Conservation (phyloP, 2,113 vertebrate species). For the Galbula dea region DNA sequence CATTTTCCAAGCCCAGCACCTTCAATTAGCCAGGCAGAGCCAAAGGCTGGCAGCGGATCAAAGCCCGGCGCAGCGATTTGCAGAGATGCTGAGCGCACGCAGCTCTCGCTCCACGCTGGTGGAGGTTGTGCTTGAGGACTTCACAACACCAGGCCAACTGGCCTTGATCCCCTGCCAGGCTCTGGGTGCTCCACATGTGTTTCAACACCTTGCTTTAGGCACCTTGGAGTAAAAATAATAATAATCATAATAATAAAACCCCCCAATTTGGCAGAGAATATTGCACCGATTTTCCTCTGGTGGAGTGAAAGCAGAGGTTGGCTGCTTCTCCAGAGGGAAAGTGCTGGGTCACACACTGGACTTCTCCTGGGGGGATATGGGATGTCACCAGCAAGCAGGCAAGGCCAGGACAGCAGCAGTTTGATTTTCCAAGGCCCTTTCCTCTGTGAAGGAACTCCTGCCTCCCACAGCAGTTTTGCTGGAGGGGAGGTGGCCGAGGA, state of each 20-base stretch:
- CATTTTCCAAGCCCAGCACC: conserved; percentile 56
- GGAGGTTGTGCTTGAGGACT: not conserved
- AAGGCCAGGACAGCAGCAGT: not conserved
- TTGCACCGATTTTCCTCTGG: not conserved
- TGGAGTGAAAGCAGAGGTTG: not conserved
- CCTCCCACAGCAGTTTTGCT: fast-evolving
- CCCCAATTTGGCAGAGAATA: not conserved
- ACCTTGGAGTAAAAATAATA: not conserved
- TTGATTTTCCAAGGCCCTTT: not conserved
- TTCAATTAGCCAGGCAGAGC: conserved; percentile 29
- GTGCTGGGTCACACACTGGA: not conserved
- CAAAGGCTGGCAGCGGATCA: not conserved
- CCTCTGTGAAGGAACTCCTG: fast-evolving
- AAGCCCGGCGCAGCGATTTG: not conserved
- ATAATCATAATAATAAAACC: too few species aligned
- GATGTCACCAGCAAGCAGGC: not conserved
- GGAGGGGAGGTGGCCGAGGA: not conserved
- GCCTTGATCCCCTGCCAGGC: not conserved
- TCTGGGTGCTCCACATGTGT: not conserved
- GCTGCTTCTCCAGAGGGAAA: not conserved
- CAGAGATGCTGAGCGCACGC: conserved; percentile 13
- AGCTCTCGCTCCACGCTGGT: not conserved
- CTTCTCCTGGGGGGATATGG: not conserved
- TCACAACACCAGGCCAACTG: not conserved
- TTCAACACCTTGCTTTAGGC: conserved; percentile 51